Evolutionary conservation across 2,113 vertebrate genomes (phyloP), one percentile per base, ranked within the genome.

Genomic region (Capreolus pygargus): DNA sequence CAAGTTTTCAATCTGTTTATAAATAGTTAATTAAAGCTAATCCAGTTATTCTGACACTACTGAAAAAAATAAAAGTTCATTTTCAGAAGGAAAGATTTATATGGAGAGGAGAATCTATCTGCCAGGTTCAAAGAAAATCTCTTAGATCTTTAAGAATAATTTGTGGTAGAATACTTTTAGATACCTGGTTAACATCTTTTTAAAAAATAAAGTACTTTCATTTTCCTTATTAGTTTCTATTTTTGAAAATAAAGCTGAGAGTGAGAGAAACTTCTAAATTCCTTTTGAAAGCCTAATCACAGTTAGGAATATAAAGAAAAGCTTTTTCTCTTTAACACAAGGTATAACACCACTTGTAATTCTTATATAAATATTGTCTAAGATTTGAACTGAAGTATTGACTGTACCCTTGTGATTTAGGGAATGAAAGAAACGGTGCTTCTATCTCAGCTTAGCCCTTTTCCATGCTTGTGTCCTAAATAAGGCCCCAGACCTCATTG

Each of bases 351-450:
- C 47, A 78, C 43, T 33, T 89, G 7, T 61, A 85, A 23, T 88
- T 88, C 57, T 97, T 78, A 57, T 5, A 61, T 84, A 50, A 70
- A 10, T 95, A 78, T 76, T 90, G 43, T 76, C n/a, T 85, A 61
- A 58, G 12, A 52, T 83, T 92, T 92, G 76, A 86, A 57, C 54
- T 91, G 33, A 60, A 21, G 89, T 58, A 33, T 36, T 70, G 55
- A 39, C 14, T 61, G 3, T 47, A 50, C 6, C 21, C 15, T 43
- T 89, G 11, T 19, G 10, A 39, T 89, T 79, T 81, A 83, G 61
- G 45, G 60, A 92, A 90, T 43, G 55, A 96, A 93, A 83, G 74
- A 96, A 97, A 85, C 3, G 52, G 74, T 92, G 83, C 85, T 96
- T 98, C 95, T 98, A 30, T 86, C 91, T 95, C 55, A 9, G 3